These are phyloP conservation scores for Orius insidiosus DNA, from an alignment of 1,140 invertebrate genomes.

Conservation along the genomic window DNA sequence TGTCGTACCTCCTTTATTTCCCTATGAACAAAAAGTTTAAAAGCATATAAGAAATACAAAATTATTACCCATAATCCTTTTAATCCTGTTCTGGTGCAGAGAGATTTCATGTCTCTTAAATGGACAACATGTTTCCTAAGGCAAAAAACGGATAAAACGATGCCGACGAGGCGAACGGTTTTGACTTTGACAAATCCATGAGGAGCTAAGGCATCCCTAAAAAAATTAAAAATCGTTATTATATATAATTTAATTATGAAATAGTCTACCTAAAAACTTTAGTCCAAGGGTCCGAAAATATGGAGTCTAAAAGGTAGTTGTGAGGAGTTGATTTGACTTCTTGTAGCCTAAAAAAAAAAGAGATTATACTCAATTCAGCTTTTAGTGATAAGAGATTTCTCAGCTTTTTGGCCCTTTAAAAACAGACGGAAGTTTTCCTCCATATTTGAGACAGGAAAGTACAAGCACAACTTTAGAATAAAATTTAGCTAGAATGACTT, in stretches of 20 bases:
- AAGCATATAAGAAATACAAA: neutral
- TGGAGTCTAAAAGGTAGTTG: slow-evolving; percentile 57
- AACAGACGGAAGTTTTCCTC: too few relatives aligned
- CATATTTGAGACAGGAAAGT: too few relatives aligned
- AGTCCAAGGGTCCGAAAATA: slow-evolving; percentile 76
- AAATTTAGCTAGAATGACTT: too few relatives aligned
- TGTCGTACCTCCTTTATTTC: slow-evolving; percentile 86
- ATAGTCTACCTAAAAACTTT: slow-evolving; percentile 40
- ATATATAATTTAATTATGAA: too few relatives aligned
- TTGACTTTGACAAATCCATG: slow-evolving; percentile 61
- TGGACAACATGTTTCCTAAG: slow-evolving; percentile 59
- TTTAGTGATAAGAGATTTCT: too few relatives aligned
- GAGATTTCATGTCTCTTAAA: slow-evolving; percentile 63
- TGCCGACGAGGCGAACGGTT: slow-evolving; percentile 57
- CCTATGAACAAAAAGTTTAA: slow-evolving; percentile 39
- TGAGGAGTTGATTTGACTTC: slow-evolving; percentile 78
- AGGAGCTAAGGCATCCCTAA: slow-evolving; percentile 43
- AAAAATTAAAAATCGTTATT: too few relatives aligned
- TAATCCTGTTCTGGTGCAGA: slow-evolving; percentile 73
- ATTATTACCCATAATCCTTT: slow-evolving; percentile 63
- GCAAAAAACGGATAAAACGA: slow-evolving; percentile 58
- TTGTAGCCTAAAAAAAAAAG: slow-evolving; percentile 53
- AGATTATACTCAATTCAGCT: too few relatives aligned
- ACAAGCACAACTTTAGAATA: too few relatives aligned
- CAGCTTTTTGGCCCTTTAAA: too few relatives aligned